phyloP scores from a whole-genome alignment of 2,797 vertebrate species.

The Crocidura indochinensis region DNA sequence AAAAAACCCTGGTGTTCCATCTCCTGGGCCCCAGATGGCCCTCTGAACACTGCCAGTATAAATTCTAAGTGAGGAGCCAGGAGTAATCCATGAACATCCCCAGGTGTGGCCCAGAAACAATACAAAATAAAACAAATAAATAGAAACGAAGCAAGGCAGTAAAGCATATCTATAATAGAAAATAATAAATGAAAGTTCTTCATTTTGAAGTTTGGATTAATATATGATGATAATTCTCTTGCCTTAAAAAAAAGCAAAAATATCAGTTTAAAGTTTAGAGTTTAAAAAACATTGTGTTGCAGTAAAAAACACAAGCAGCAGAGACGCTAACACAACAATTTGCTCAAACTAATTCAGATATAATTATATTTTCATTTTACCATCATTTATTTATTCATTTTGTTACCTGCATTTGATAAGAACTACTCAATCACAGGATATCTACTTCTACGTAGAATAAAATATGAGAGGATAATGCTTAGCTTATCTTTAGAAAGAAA shows the following conservation, averaged over 20 bases:
- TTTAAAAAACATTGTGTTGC: slow-evolving; percentile 23
- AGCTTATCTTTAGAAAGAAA: not conserved
- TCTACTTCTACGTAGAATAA: not conserved
- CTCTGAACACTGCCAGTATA: no score
- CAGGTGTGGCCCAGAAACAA: no score
- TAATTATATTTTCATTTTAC: slow-evolving; percentile 36
- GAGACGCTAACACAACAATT: not conserved
- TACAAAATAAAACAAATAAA: no score
- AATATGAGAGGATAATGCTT: slow-evolving; percentile 65
- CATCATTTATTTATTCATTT: not conserved
- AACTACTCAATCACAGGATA: not conserved
- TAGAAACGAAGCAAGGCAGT: not conserved
- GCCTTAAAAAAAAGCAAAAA: not conserved
- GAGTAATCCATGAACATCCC: no score
- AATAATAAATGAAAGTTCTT: slow-evolving; percentile 16
- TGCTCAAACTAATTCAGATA: not conserved
- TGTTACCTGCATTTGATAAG: slow-evolving; percentile 1
- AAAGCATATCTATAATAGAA: slow-evolving; percentile 41
- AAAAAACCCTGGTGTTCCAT: no score
- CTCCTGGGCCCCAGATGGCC: no score
- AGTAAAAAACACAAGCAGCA: not conserved
- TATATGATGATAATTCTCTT: not conserved
- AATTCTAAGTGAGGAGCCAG: no score
- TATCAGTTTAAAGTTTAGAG: not conserved
- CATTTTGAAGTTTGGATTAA: not conserved